Percentiles rank a stretch among this genome's conserved stretches.
Evolutionary conservation across 1,140 invertebrate genomes (phyloP).

Genomic region (Drosophila burlai): DNA sequence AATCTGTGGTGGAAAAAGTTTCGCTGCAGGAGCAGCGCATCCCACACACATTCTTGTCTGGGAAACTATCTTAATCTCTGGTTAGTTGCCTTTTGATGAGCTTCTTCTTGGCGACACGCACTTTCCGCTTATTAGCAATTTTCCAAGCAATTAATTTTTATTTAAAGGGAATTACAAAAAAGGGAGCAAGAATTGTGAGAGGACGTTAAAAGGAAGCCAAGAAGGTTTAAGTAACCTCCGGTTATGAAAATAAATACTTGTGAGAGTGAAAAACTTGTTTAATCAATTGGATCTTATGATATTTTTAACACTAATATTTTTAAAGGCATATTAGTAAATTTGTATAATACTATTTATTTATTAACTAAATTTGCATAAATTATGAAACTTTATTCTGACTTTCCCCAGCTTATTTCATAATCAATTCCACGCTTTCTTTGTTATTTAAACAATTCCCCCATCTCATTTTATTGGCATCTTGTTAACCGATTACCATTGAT

Average conservation of each 20-base stretch:
- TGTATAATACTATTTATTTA: background rate
- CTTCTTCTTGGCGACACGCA: slow-evolving; percentile 21
- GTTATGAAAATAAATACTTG: background rate
- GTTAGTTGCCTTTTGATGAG: slow-evolving; percentile 50
- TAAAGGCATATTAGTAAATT: no score
- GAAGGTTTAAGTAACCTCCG: background rate
- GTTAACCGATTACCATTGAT: slow-evolving; percentile 6
- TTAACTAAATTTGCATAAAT: background rate
- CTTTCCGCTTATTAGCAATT: slow-evolving; percentile 65
- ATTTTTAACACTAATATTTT: background rate
- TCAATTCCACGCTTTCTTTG: background rate
- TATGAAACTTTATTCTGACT: background rate
- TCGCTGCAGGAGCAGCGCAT: slow-evolving; percentile 23
- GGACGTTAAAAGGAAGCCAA: background rate
- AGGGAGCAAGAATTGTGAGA: background rate
- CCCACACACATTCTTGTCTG: slow-evolving; percentile 46
- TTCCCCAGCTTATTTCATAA: background rate
- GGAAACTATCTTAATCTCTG: slow-evolving; percentile 56
- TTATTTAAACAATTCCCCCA: background rate
- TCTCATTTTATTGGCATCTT: slow-evolving; percentile 7
- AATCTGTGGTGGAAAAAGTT: slow-evolving; percentile 50
- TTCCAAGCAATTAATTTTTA: slow-evolving; percentile 70
- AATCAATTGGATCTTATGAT: slow-evolving; percentile 2
- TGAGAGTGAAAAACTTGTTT: background rate
- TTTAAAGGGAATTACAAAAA: slow-evolving; percentile 30